phyloP scores from a whole-genome alignment of 2,888 invertebrate species.

The Slavum lentiscoides region DNA sequence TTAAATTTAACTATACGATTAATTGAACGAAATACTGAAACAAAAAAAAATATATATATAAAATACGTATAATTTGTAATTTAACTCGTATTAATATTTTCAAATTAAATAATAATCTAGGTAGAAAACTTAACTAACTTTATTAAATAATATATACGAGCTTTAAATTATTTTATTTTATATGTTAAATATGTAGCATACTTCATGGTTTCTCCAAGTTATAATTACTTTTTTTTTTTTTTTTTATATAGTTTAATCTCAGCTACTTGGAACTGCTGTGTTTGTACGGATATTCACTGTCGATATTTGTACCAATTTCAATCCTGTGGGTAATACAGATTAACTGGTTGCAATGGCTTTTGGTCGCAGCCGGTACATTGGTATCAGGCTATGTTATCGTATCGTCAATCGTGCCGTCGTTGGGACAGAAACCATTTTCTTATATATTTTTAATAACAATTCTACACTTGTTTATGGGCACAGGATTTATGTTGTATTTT shows the following conservation, averaged over 20 bases:
- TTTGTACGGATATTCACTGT: conserved; percentile 91
- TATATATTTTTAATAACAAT: conserved; percentile 71
- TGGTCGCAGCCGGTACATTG: conserved; percentile 79
- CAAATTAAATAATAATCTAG: too few species aligned
- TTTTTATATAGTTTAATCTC: conserved; percentile 53
- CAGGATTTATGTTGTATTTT: conserved; percentile 84
- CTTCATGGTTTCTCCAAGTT: background rate
- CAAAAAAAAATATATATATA: too few species aligned
- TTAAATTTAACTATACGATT: too few species aligned
- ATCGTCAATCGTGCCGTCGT: conserved; percentile 78
- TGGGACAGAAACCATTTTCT: conserved; percentile 67
- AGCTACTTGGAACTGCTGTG: conserved; percentile 81
- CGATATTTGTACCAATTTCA: conserved; percentile 91
- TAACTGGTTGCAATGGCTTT: conserved; percentile 82
- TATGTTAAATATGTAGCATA: too few species aligned
- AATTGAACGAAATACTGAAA: too few species aligned
- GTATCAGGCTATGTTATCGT: conserved; percentile 86
- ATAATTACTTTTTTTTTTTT: background rate
- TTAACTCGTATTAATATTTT: too few species aligned
- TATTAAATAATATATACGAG: too few species aligned
- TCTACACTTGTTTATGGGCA: conserved; percentile 80
- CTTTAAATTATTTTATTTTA: too few species aligned
- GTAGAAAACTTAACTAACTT: too few species aligned
- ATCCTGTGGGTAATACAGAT: conserved; percentile 87
- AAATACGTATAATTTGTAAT: too few species aligned